A percentile compares a stretch with the other conserved stretches of the same genome.
Conservation (phyloP, 2,797 vertebrate species). For the Pangasius larnaudii region DNA sequence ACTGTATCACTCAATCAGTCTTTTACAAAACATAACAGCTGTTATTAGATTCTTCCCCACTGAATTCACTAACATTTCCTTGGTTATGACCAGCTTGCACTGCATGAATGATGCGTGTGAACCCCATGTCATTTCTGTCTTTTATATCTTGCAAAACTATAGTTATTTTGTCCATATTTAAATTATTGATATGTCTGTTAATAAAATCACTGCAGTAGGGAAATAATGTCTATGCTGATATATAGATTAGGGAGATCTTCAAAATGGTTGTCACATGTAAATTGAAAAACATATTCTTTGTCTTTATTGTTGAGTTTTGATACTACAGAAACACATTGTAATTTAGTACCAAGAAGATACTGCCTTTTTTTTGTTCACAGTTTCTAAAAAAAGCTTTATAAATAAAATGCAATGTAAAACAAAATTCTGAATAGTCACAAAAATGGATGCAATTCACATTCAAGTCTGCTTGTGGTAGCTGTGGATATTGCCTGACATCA, state of each 20-base stretch:
- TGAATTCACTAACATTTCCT: not conserved
- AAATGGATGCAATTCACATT: not conserved
- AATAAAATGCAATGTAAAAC: not conserved
- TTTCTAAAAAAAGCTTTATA: not conserved
- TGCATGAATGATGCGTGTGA: no score
- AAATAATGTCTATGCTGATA: not conserved
- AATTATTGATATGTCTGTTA: not conserved
- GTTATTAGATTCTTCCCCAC: not conserved
- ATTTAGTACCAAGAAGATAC: not conserved
- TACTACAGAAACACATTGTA: not conserved
- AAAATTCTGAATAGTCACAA: not conserved
- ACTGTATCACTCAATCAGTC: no score
- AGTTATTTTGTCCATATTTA: not conserved
- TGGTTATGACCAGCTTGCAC: no score
- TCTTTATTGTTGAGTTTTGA: not conserved
- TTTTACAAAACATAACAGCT: no score
- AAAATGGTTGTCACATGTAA: not conserved
- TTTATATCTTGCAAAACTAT: not conserved
- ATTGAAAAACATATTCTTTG: not conserved
- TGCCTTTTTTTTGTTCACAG: not conserved
- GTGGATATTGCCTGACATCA: not conserved
- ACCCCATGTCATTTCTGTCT: not conserved
- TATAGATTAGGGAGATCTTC: not conserved
- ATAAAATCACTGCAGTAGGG: not conserved
- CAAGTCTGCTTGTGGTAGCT: not conserved